phyloP scores from a whole-genome alignment of 2,797 vertebrate genomes.

The Varecia variegata region DNA sequence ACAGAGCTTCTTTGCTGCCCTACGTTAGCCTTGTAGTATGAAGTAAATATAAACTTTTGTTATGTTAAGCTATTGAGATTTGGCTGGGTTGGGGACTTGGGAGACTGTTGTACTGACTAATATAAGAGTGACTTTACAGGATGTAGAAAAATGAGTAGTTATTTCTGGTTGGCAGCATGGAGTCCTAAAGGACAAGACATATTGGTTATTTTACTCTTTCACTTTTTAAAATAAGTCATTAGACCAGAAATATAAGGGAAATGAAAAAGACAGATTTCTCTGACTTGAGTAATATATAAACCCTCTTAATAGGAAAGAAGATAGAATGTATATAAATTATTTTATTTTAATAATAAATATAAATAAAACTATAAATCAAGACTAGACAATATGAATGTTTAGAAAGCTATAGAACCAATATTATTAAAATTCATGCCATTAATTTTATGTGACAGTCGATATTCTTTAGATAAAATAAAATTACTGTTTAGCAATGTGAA shows the following conservation, averaged over 20 bases:
- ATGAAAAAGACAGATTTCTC: conserved; percentile 44
- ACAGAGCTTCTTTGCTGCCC: neutral
- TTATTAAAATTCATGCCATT: conserved; percentile 22
- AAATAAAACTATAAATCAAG: neutral
- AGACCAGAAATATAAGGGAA: conserved; percentile 1
- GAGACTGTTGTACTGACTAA: neutral
- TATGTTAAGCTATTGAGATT: neutral
- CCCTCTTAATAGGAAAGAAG: neutral
- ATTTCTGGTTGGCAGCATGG: conserved; percentile 32
- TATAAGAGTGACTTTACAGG: neutral
- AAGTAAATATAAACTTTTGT: neutral
- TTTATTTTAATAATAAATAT: conserved; percentile 45
- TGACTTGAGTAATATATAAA: conserved; percentile 12
- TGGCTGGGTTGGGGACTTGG: neutral
- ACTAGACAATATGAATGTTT: neutral
- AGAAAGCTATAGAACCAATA: conserved; percentile 20
- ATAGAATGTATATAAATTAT: neutral
- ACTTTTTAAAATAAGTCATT: conserved; percentile 34
- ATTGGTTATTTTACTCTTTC: conserved; percentile 32
- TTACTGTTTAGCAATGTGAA: neutral
- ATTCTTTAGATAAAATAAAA: conserved; percentile 40
- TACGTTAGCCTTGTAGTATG: neutral
- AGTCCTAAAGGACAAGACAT: neutral
- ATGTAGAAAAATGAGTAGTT: neutral
- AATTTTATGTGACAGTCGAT: conserved; percentile 4